Conservation (phyloP, 2,888 invertebrate genomes). For the Apotomis turbidana region DNA sequence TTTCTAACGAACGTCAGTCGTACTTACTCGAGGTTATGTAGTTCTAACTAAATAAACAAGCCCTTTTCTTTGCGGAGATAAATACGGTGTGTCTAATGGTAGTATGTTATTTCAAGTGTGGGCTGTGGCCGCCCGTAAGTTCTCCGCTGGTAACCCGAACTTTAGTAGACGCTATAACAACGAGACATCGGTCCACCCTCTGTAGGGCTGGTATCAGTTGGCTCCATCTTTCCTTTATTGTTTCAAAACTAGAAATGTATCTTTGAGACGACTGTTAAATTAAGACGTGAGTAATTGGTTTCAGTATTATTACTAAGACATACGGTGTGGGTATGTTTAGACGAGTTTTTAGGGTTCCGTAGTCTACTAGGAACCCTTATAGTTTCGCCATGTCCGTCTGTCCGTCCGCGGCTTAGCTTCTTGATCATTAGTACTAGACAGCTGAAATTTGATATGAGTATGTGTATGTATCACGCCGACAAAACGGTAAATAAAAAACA, state of each 20-base stretch:
- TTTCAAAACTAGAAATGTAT: constrained; percentile 33
- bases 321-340: too few relatives aligned
- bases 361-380: too few relatives aligned
- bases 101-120: constrained; percentile 67
- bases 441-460: too few relatives aligned
- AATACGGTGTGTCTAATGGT: constrained; percentile 67
- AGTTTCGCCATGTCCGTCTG: too few relatives aligned
- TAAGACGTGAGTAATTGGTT: constrained; percentile 43
- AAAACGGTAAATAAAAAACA: too few relatives aligned
- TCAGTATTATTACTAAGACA: constrained; percentile 15
- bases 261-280: constrained; percentile 39
- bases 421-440: too few relatives aligned
- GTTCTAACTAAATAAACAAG: constrained; percentile 69
- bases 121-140: constrained; percentile 43
- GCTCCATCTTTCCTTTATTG: constrained; percentile 39
- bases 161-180: constrained; percentile 28
- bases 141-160: constrained; percentile 34
- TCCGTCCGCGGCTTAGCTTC: too few relatives aligned
- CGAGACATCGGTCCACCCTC: constrained; percentile 25
- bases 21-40: constrained; percentile 46
- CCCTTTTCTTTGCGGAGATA: constrained; percentile 61
- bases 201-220: constrained; percentile 36
- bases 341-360: too few relatives aligned
- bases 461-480: too few relatives aligned
- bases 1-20: neutral